Percentiles rank a stretch among this genome's conserved stretches.
phyloP scores from a whole-genome alignment of 2,888 invertebrate genomes.

The Choreutis nemorana region DNA sequence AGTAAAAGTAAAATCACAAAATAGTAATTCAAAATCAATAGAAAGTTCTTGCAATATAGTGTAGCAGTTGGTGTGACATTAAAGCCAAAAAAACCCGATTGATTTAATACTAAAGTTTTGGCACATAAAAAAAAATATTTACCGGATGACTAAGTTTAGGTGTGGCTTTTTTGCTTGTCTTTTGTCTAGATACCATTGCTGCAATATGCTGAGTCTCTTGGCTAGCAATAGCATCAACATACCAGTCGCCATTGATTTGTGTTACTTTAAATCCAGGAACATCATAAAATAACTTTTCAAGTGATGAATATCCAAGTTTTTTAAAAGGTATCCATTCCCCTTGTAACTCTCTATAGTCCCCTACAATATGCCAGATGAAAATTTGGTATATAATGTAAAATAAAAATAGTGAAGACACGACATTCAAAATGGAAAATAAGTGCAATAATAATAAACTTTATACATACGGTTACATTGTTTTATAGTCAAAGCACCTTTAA shows the following conservation, averaged over 20 bases:
- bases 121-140: slow-evolving; percentile 22
- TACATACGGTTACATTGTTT: slow-evolving; percentile 63
- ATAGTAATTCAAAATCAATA: no score
- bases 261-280: slow-evolving; percentile 65
- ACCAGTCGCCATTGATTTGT: slow-evolving; percentile 59
- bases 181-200: slow-evolving; percentile 55
- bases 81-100: no score
- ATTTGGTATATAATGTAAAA: background rate
- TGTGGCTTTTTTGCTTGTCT: slow-evolving; percentile 41
- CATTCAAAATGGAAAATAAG: slow-evolving; percentile 1
- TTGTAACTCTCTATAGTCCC: slow-evolving; percentile 70
- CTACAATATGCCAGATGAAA: slow-evolving; percentile 30
- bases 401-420: slow-evolving; percentile 1
- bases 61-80: no score
- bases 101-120: no score
- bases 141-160: slow-evolving; percentile 37
- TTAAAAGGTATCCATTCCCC: slow-evolving; percentile 70
- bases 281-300: slow-evolving; percentile 67
- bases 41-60: no score
- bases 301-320: slow-evolving; percentile 63
- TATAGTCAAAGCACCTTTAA: slow-evolving; percentile 57
- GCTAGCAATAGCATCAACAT: slow-evolving; percentile 65
- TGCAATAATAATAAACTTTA: slow-evolving; percentile 2
- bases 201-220: slow-evolving; percentile 69
- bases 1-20: no score